Evolutionary conservation across 2,113 vertebrate genomes (phyloP), one percentile per base, ranked within the genome.

Genomic region (Gymnarchus niloticus): DNA sequence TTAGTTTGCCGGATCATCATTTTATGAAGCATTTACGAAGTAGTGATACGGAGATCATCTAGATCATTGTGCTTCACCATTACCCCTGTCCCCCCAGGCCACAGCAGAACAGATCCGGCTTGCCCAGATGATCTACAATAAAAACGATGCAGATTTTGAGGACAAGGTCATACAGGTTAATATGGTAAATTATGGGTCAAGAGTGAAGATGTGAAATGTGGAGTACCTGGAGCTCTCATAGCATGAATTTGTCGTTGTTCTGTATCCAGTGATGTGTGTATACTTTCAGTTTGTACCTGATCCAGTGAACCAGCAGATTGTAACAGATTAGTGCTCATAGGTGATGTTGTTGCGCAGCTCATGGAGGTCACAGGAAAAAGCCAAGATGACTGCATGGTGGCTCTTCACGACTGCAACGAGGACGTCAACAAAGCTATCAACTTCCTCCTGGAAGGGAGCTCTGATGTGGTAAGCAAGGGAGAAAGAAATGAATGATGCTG

Each of bases 31-130:
- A 19, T 78, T n/a, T 41, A 23, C 46, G 33, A 33, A 12, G 23
- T n/a, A 78, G 21, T 46, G 76, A 23, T 46, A 21, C n/a, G n/a
- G 41, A 46, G 21, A 48, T 7, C 21, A 78, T 48, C 76, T 78
- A 41, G 9, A 78, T 46, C 21, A 10, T 8, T 78, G 44, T 44
- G 17, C 76, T n/a, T 19, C 57, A 2, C 44, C 73, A 46, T 23
- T 10, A 14, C 9, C 76, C 14, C 65, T 73, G 44, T 78, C 41
- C 8, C 19, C 23, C 76, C 41, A 99, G 98, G 96, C 97, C 91
- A 99, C 98, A 94, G 97, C 97, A 90, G 98, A 99, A 96, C 98
- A 99, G 92, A 97, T 99, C 91, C 97, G 96, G 89, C 95, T 99
- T 0, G 98, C 97, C 91, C 96, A 99, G 90, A 92, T 99, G 95